Evolutionary conservation across 2,888 invertebrate species (phyloP).

Genomic region (Lasioglossum lativentre): DNA sequence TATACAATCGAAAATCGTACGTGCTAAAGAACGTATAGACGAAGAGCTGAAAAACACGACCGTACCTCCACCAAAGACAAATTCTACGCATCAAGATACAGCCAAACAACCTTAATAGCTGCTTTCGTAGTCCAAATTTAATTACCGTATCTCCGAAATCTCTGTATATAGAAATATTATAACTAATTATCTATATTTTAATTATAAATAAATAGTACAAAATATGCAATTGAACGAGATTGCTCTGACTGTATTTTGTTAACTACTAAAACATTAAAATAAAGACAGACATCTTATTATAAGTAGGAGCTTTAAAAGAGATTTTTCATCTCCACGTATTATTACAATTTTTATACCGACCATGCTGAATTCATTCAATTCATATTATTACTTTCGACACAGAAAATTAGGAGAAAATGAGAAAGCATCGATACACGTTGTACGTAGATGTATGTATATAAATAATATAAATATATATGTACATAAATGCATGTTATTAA

Average conservation of each 20-base stretch:
- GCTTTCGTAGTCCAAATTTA: constrained; percentile 65
- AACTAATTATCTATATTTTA: constrained; percentile 38
- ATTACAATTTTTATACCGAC: neutral
- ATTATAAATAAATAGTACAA: constrained; percentile 44
- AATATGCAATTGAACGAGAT: neutral
- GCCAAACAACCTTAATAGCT: constrained; percentile 52
- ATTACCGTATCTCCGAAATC: constrained; percentile 36
- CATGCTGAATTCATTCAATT: neutral
- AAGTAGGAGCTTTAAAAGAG: neutral
- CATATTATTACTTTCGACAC: neutral
- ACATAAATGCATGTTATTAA: constrained; percentile 52
- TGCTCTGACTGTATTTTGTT: constrained; percentile 19
- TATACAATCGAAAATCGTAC: constrained; percentile 97
- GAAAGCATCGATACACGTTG: neutral
- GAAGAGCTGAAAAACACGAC: constrained; percentile 87
- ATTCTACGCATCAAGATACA: constrained; percentile 21
- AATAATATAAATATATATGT: constrained; percentile 45
- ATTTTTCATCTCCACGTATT: constrained; percentile 7
- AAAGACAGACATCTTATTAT: constrained; percentile 10
- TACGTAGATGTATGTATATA: constrained; percentile 22
- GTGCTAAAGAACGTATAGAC: constrained; percentile 95
- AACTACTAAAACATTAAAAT: constrained; percentile 36
- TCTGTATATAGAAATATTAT: constrained; percentile 47
- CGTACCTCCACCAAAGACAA: constrained; percentile 38
- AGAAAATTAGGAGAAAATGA: constrained; percentile 10